Evolutionary conservation across 2,797 vertebrate species (phyloP).

Genomic region (Hyperoplus lanceolatus): DNA sequence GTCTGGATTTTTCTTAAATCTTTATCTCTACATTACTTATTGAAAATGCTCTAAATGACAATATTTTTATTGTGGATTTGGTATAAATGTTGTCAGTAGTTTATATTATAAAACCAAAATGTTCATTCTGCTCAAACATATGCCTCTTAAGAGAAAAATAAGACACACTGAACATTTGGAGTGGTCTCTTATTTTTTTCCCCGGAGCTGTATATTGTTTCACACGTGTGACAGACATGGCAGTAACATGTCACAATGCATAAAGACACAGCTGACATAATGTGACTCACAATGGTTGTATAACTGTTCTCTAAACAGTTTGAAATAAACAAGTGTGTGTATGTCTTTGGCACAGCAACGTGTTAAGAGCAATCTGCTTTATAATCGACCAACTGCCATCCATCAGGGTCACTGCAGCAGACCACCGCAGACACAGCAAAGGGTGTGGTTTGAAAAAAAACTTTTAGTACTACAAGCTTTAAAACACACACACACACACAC

Average conservation of each 20-base stretch:
- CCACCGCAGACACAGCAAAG: constrained; percentile 47
- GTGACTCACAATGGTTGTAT: constrained; percentile 22
- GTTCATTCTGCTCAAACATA: no score
- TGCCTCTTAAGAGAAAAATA: no score
- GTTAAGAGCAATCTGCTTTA: background rate
- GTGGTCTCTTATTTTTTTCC: no score
- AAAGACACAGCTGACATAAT: constrained; percentile 25
- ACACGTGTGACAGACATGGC: background rate
- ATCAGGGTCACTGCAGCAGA: constrained; percentile 63
- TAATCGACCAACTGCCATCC: constrained; percentile 21
- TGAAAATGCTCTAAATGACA: no score
- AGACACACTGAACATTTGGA: no score
- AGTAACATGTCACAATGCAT: background rate
- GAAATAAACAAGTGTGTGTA: constrained; percentile 21
- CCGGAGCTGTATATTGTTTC: no score
- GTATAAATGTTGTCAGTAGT: no score
- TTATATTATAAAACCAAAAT: no score
- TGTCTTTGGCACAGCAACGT: background rate
- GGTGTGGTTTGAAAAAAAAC: constrained; percentile 59
- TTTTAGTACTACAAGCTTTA: constrained; percentile 22
- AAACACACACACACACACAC: constrained; percentile 32
- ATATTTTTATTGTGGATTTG: no score
- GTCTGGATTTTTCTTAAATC: no score
- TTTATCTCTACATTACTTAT: no score
- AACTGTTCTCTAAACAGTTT: constrained; percentile 11